Evolutionary conservation across 2,888 invertebrate genomes (phyloP).

Genomic region (Lomographa bimaculata): DNA sequence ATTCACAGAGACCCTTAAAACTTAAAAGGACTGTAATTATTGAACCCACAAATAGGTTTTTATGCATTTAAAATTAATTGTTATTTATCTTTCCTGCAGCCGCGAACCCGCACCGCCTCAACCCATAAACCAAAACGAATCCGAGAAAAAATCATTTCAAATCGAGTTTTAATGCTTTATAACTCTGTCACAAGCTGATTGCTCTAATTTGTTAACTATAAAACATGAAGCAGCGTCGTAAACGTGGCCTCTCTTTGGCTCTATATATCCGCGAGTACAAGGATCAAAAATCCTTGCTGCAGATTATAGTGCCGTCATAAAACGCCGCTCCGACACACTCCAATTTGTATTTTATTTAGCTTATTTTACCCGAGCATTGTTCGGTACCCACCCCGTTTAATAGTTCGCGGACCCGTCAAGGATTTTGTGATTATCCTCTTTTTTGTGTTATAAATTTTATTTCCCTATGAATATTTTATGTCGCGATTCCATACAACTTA

Average conservation of each 20-base stretch:
- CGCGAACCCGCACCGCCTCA: too few relatives aligned
- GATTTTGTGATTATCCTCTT: constrained; percentile 30
- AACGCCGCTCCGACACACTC: constrained; percentile 29
- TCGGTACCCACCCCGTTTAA: constrained; percentile 46
- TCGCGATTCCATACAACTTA: constrained; percentile 6
- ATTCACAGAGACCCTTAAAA: too few relatives aligned
- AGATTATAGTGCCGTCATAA: constrained; percentile 60
- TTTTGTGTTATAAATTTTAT: constrained; percentile 39
- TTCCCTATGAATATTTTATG: constrained; percentile 36
- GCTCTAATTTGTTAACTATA: constrained; percentile 72
- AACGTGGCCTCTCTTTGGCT: constrained; percentile 40
- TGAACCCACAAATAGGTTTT: constrained; percentile 17
- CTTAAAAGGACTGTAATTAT: too few relatives aligned
- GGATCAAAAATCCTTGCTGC: constrained; percentile 26
- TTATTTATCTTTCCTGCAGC: too few relatives aligned
- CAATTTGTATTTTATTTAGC: constrained; percentile 40
- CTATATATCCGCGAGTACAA: constrained; percentile 13
- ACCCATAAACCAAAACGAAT: constrained; percentile 35
- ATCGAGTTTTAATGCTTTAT: constrained; percentile 58
- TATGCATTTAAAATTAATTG: constrained; percentile 16
- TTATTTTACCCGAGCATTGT: constrained; percentile 41
- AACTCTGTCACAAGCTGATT: constrained; percentile 57
- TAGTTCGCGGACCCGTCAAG: constrained; percentile 33
- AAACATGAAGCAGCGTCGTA: constrained; percentile 51
- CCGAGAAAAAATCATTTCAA: constrained; percentile 39